Percentiles rank a stretch among this genome's conserved stretches.
phyloP scores from a whole-genome alignment of 2,113 vertebrate genomes.

The Pseudonaja textilis region DNA sequence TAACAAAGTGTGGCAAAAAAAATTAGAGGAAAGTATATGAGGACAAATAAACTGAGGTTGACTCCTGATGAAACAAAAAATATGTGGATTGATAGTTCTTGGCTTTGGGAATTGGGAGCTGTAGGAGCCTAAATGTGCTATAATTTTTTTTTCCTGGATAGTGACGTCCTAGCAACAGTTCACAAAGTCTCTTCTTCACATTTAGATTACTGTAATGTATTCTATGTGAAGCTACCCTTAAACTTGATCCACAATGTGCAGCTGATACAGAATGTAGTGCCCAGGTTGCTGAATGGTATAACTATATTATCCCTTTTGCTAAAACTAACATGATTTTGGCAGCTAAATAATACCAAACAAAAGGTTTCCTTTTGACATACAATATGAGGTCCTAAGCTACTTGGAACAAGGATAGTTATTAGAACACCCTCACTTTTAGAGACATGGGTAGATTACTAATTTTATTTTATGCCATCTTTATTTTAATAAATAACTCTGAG shows the following conservation, averaged over 20 bases:
- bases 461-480: not conserved
- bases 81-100: not conserved
- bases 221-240: not conserved
- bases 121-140: not conserved
- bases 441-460: not conserved
- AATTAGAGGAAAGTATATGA: not conserved
- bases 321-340: not conserved
- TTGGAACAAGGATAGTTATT: not conserved
- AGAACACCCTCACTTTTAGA: not conserved
- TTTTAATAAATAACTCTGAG: not conserved
- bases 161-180: not conserved
- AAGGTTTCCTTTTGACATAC: not conserved
- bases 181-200: not conserved
- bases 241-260: not conserved
- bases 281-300: not conserved
- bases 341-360: not conserved
- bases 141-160: not conserved
- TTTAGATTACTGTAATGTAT: not conserved
- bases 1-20: not conserved
- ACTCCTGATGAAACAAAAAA: not conserved
- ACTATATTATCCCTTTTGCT: not conserved
- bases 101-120: not conserved
- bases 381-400: not conserved
- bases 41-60: not conserved
- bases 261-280: not conserved